These are phyloP conservation scores for Pavo muticus DNA, from an alignment of 2,113 vertebrate genomes.

Conservation along the genomic window DNA sequence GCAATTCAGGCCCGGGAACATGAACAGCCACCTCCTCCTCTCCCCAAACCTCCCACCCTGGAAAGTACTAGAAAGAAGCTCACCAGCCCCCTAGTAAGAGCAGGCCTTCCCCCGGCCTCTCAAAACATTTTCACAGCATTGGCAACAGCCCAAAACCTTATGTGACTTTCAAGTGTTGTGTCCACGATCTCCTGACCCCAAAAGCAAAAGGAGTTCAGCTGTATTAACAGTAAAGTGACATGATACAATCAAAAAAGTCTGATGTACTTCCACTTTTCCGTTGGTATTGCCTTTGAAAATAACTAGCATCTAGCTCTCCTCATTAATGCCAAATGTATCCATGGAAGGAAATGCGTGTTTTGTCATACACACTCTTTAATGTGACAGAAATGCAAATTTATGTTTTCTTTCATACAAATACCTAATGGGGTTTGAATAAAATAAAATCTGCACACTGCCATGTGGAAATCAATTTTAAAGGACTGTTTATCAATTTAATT, in stretches of 20 bases:
- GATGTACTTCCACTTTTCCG: background rate
- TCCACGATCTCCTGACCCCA: background rate
- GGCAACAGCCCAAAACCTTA: background rate
- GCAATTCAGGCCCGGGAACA: background rate
- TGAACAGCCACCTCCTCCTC: background rate
- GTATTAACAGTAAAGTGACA: background rate
- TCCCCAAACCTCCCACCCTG: background rate
- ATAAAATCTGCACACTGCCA: slow-evolving; percentile 64
- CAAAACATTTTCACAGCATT: background rate
- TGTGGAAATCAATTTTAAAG: slow-evolving; percentile 76
- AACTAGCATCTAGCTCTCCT: background rate
- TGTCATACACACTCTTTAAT: slow-evolving; percentile 6
- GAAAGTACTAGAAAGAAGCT: background rate
- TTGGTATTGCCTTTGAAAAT: background rate
- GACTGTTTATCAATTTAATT: slow-evolving; percentile 77
- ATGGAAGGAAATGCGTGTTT: background rate
- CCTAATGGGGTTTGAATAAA: slow-evolving; percentile 70
- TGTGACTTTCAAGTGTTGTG: background rate
- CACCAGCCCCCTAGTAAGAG: background rate
- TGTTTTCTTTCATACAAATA: slow-evolving; percentile 56
- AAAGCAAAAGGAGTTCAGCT: background rate
- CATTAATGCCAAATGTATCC: background rate
- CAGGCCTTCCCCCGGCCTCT: background rate
- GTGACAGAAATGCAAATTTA: slow-evolving; percentile 47
- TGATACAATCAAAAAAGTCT: background rate